Base-by-base conservation (phyloP, 2,888 invertebrate genomes). In the Ochropleura plecta region DNA sequence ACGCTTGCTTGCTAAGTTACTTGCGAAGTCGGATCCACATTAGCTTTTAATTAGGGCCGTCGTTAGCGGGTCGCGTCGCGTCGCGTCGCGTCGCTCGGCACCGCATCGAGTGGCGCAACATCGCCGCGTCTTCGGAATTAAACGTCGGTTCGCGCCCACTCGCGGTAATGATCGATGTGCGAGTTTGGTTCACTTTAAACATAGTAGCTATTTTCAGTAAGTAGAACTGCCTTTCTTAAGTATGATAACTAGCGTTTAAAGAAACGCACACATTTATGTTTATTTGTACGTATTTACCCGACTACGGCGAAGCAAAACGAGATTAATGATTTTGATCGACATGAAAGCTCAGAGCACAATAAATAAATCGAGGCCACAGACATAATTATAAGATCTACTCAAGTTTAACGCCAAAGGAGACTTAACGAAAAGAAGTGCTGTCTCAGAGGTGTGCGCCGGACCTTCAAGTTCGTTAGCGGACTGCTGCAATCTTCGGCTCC, bases 1-100 rank as follows among this genome's bases (percentile, higher is more conserved):
- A 55, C 55, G 77, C 62, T 59, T 60, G 71, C 73, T 70, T 64
- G 66, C 76, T 70, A 77, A 76, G 79, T 78, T 80, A 78, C 74
- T 84, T 78, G 78, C 40, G 44, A 73, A 74, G 63, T 81, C 44
- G 65, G 60, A 67, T 68, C 63, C 76, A 80, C 80, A 85, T 86
- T 84, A 83, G 88, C 70, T 88, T 82, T 80, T 86, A 86, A 88
- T 90, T 83, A 86, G 81, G 48, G 79, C 48, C 60, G 51, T 79
- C 78, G 72, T 84, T 76, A 78, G 55, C 63, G 62, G 64, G 16
- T 49, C 59, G 69, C 51, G 64, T 48, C 63, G 20, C n/a, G 42
- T 48, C n/a, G 16, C 46, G 6, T 8, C 44, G 49, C 12, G 10
- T 48, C 48, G 40, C n/a, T 42, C n/a, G 40, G 72, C 40, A 66